Evolutionary conservation across 2,888 invertebrate genomes (phyloP), one percentile per base, ranked within the genome.

Genomic region (Lacanobia oleracea): DNA sequence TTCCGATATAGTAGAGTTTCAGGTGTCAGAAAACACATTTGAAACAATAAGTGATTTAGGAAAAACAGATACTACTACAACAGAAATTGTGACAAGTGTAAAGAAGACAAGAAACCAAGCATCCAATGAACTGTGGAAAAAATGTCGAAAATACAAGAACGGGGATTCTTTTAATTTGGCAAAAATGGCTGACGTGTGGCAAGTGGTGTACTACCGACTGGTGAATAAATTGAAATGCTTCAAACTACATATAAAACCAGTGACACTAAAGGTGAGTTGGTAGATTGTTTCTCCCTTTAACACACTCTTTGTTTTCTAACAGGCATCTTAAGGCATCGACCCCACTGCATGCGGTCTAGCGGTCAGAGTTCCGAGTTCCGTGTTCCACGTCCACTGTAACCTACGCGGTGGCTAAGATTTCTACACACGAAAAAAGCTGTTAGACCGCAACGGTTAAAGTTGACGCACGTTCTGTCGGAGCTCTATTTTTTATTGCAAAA

Each of bases 111-210:
- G 0, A n/a, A 54, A 68, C 10, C 18, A 18, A 48, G n/a, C 59
- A 0, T 0, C 23, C 0, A 18, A 7, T n/a, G 23, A 71, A 8
- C 18, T 79, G 21, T 33, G 21, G 54, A 69, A 75, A 57, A 73
- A 64, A 57, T 89, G 88, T 67, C 61, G 21, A 12, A 43, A 76
- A 54, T 87, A 67, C 53, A 85, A 79, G 65, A 75, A 82, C 1
- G 71, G 75, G 0, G 67, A 75, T 0, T n/a, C 74, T 0, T 83
- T 88, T 40, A 70, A 85, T 69, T 40, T 88, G 1, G 65, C 72
- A 0, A 80, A 81, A 40, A 90, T 92, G 86, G 83, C 81, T 0
- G 89, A 89, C 43, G 85, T 91, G 0, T 92, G 91, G 92, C 88
- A 90, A 75, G 85, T 90, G 2, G 79, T 81, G 5, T 91, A 88